These are phyloP conservation scores for Coelopa pilipes DNA, from an alignment of 2,888 invertebrate species.

Conservation along the genomic window DNA sequence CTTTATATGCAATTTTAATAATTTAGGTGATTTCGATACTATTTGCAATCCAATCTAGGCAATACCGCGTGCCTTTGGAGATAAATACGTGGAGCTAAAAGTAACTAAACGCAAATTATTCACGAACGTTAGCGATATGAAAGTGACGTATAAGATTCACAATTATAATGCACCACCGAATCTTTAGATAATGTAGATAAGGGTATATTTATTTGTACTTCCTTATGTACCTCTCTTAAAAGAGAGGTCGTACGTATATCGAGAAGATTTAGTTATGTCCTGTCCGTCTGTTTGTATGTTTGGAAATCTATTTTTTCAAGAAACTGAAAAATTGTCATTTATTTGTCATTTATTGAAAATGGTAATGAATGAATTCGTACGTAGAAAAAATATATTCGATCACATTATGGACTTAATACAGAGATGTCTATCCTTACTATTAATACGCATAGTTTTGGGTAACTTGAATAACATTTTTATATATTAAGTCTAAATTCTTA, in stretches of 20 bases:
- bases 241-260: no score
- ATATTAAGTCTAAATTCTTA: constrained; percentile 50
- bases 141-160: constrained; percentile 69
- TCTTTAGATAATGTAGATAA: no score
- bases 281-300: no score
- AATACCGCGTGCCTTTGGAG: constrained; percentile 75
- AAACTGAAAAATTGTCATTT: no score
- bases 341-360: no score
- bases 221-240: no score
- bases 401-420: constrained; percentile 71
- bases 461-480: no score
- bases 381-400: constrained; percentile 70
- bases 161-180: constrained; percentile 42
- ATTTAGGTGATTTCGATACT: constrained; percentile 67
- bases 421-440: constrained; percentile 72
- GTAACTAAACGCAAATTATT: constrained; percentile 69
- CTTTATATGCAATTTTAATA: constrained; percentile 76
- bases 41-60: constrained; percentile 72
- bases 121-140: constrained; percentile 70
- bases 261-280: no score
- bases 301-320: no score
- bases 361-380: constrained; percentile 73
- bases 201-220: no score
- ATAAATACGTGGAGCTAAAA: constrained; percentile 73
- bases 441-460: constrained; percentile 68